Conservation (phyloP, 2,797 vertebrate species). For the Gymnothorax reevesii region DNA sequence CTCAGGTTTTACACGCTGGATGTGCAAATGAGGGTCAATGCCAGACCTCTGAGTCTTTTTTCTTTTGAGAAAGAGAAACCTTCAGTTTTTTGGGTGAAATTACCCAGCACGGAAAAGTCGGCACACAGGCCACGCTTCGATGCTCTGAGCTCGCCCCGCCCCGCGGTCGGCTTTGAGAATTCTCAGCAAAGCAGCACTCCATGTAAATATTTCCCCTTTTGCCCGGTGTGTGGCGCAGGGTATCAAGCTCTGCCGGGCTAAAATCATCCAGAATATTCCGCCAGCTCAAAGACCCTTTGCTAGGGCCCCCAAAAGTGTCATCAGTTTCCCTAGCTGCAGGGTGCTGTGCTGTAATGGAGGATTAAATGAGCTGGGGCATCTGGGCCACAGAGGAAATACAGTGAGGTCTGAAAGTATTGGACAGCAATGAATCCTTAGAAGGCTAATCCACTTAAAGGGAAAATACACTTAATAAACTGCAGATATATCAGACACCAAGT, state of each 20-base stretch:
- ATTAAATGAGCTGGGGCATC: constrained; percentile 51
- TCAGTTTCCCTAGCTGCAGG: constrained; percentile 60
- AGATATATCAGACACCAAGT: too few relatives aligned
- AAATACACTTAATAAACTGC: too few relatives aligned
- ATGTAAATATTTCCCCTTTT: background rate
- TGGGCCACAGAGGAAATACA: constrained; percentile 44
- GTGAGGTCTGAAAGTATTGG: background rate
- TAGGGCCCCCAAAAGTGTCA: constrained; percentile 49
- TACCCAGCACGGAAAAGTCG: background rate
- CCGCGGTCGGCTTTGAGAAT: background rate
- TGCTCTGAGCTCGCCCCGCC: background rate
- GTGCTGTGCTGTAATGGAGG: constrained; percentile 57
- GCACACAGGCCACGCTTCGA: too few relatives aligned
- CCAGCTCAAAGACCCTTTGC: constrained; percentile 55
- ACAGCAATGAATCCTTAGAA: constrained; percentile 6
- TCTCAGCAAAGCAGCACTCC: background rate
- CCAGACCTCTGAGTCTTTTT: background rate
- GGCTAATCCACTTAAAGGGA: background rate
- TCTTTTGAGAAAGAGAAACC: background rate
- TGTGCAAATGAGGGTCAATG: background rate
- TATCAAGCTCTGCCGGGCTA: constrained; percentile 52
- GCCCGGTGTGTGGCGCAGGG: constrained; percentile 8
- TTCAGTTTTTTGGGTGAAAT: background rate
- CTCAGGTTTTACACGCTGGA: background rate
- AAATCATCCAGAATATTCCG: constrained; percentile 59